Evolutionary conservation across 2,113 vertebrate species (phyloP), one percentile per base, ranked within the genome.

Genomic region (Thunnus maccoyii): DNA sequence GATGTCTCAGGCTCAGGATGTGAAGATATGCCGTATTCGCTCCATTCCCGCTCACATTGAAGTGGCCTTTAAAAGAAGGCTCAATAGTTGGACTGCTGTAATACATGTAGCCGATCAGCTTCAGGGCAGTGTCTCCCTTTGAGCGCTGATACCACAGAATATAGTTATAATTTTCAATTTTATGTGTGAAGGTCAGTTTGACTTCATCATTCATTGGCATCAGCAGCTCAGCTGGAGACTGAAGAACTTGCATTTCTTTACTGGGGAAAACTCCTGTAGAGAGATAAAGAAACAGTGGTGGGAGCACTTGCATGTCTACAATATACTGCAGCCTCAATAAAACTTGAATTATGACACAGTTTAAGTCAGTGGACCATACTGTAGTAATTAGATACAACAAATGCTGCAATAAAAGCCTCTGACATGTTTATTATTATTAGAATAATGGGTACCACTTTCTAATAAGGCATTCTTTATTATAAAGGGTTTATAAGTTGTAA

Each of bases 1-100:
- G 50, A 18, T 61, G 41, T 15, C 1, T 77, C 20, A 22, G 55
- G 4, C 55, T 87, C 4, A 55, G 18, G 10, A 93, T 56, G 1
- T 90, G 86, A 9, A 94, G 87, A 76, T 36, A 15, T 6, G 57
- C 87, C 0, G 18, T 18, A 9, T 72, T 72, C 14, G 18, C 3
- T 30, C 86, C 94, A 25, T 93, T 27, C 65, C 94, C 94, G n/a
- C 51, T 92, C 50, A 92, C 54, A 0, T 20, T 65, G 20, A 93
- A 92, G 17, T 8, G 32, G 4, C 17, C 12, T 13, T 83, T 0
- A 51, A 81, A 91, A 12, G 16, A 0, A 0, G 22, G 0, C 48
- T 92, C 87, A 4, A 87, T 0, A 0, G 7, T 62, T 7, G 5
- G 6, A 4, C 72, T 4, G 27, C 3, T 30, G 27, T 30, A 30